Base-by-base conservation (phyloP, 2,797 vertebrate species). In the Sebastes vulpes region DNA sequence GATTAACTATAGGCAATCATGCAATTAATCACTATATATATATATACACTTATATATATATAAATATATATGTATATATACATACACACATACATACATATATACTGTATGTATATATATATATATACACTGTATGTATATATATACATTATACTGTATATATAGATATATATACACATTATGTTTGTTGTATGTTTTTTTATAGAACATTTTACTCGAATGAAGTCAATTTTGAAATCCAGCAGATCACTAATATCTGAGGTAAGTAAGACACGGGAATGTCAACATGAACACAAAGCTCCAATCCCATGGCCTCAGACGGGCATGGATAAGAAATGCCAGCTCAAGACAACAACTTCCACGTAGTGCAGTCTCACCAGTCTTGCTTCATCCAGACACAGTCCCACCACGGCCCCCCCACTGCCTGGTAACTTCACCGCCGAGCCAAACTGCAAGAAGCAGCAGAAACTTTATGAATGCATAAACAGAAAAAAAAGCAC, bases 341-440 rank as follows among this genome's bases (percentile, higher is more conserved):
- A 31, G 23, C 58, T 53, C 2, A 50, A 32, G 14, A 32, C 10
- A 29, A 21, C 6, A 65, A 4, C 20, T 12, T 61, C 65, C 20
- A 12, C 1, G 0, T 16, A 9, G 14, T 3, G 9, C 54, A 26
- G 46, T 60, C 92, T 75, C 89, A 97, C 96, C 95, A 97, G 74
- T 76, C 74, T 92, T 1, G 69, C 82, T 65, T 86, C 83, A 74
- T 97, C 94, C 89, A 95, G 79, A 89, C 96, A 97, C 56, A 97
- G 89, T 21, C 97, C 96, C 52, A 97, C 92, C 38, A 97, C 97
- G 1, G 97, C 96, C 1, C 96, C 97, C 0, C 97, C 97, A 18
- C 96, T 97, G 77, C 97, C 97, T 3, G 97, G 97, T 48, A 97
- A 83, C 90, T 97, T 97, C 88, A 96, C 97, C 0, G 96, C 95